Base-by-base conservation (phyloP, 2,888 invertebrate species). In the Eilema griseolum region DNA sequence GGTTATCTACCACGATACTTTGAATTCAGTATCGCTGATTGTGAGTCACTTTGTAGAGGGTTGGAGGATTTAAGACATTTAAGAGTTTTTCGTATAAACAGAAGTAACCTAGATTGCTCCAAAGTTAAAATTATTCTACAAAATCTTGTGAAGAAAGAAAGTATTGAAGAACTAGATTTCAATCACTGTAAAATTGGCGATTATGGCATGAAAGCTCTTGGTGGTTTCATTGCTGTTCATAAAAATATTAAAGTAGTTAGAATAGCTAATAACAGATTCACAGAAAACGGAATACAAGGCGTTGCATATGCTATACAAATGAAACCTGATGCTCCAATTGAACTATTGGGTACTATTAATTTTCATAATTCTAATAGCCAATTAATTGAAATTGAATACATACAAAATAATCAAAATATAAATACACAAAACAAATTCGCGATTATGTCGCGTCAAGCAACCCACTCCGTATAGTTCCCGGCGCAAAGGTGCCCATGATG, bases 171-270 rank as follows among this genome's bases (percentile, higher is more conserved):
- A 81, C 83, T 97, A 46, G 96, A 97, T 86, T 95, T 97, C 65
- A 97, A 96, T 72, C 96, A 97, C 84, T 97, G 97, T 85, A 95
- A 96, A 79, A 96, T 97, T 65, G 96, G 95, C 3, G 96, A 97
- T 84, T 92, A 93, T 62, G 97, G 97, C 0, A 96, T 96, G 82
- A 93, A 96, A 70, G 97, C 97, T 24, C 89, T 97, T 3, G 96
- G 96, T 0, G 96, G 96, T 76, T 91, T 96, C 72, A 92, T 96
- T 67, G 89, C 80, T 52, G 78, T 93, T 14, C 96, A 96, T 79
- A 90, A 88, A 14, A 93, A 92, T 59, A 82, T 96, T 28, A 95
- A 92, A 80, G 86, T 88, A 67, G 87, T 97, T 1, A 91, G 95
- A 72, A 92, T 97, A 64, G 92, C 93, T 20, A 96, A 96, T 83